Percentiles rank a stretch among this genome's conserved stretches.
phyloP scores from a whole-genome alignment of 2,888 invertebrate species.

The Eumacrocentrus americanus region DNA sequence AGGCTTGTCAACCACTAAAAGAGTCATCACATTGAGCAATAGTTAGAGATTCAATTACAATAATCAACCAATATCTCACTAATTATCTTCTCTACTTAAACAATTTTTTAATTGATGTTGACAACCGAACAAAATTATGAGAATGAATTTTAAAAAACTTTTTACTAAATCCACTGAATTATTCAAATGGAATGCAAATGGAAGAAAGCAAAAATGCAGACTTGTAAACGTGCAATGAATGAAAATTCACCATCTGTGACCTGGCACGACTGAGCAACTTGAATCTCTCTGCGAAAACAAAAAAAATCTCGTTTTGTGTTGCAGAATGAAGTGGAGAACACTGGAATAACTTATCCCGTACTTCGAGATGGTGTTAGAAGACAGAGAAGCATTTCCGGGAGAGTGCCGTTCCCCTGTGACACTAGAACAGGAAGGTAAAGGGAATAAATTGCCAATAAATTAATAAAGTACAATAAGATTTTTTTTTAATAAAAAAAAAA shows the following conservation, averaged over 20 bases:
- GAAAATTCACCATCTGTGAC: background rate
- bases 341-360: constrained; percentile 47
- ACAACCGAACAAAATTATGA: too few species aligned
- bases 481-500: constrained; percentile 4
- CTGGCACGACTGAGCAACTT: background rate
- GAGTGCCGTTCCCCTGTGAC: constrained; percentile 58
- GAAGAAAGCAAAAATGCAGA: background rate
- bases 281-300: background rate
- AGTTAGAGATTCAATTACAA: background rate
- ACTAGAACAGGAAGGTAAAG: constrained; percentile 52
- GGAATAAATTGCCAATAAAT: constrained; percentile 8
- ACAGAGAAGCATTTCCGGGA: constrained; percentile 49
- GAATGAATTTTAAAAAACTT: background rate
- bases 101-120: background rate
- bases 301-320: constrained; percentile 3
- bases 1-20: background rate
- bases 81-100: too few species aligned
- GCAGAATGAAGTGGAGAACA: constrained; percentile 44
- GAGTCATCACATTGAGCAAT: background rate
- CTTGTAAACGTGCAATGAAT: constrained; percentile 1
- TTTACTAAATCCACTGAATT: background rate
- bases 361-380: constrained; percentile 43
- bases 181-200: background rate
- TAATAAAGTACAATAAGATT: background rate
- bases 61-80: background rate